Conservation (phyloP, 2,888 invertebrate species). For the Troides aeacus region DNA sequence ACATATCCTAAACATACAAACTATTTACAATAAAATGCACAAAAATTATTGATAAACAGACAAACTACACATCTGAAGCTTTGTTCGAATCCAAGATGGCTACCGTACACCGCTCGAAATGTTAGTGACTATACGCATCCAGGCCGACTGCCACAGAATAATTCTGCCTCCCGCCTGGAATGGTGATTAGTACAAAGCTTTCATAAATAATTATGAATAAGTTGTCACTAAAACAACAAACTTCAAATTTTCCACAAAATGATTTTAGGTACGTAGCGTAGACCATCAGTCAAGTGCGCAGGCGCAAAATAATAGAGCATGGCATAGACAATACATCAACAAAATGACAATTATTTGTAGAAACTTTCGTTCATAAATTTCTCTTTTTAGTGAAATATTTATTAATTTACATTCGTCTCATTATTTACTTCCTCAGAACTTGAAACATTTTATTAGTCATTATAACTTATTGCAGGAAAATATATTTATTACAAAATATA, state of each 20-base stretch:
- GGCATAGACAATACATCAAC: slow-evolving; percentile 63
- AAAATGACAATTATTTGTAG: slow-evolving; percentile 31
- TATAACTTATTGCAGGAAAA: too few species aligned
- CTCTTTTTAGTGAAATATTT: background rate
- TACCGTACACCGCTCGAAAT: slow-evolving; percentile 81
- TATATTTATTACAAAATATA: too few species aligned
- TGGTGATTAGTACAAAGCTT: slow-evolving; percentile 74
- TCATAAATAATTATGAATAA: slow-evolving; percentile 76
- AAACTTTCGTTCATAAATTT: slow-evolving; percentile 24
- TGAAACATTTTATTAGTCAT: background rate
- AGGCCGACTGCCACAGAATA: slow-evolving; percentile 71
- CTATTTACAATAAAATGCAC: slow-evolving; percentile 82
- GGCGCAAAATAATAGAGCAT: slow-evolving; percentile 78
- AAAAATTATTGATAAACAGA: slow-evolving; percentile 82
- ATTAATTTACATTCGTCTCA: background rate
- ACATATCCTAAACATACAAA: slow-evolving; percentile 86
- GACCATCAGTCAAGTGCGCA: slow-evolving; percentile 79
- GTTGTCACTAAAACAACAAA: slow-evolving; percentile 79
- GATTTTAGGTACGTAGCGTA: slow-evolving; percentile 78
- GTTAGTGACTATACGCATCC: slow-evolving; percentile 75
- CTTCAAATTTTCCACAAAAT: slow-evolving; percentile 79
- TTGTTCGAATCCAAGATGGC: slow-evolving; percentile 85
- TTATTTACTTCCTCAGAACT: background rate
- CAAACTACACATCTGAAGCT: slow-evolving; percentile 82
- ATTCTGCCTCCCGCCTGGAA: slow-evolving; percentile 74